Conservation (phyloP, 1,140 invertebrate genomes). For the Solenopsis invicta region DNA sequence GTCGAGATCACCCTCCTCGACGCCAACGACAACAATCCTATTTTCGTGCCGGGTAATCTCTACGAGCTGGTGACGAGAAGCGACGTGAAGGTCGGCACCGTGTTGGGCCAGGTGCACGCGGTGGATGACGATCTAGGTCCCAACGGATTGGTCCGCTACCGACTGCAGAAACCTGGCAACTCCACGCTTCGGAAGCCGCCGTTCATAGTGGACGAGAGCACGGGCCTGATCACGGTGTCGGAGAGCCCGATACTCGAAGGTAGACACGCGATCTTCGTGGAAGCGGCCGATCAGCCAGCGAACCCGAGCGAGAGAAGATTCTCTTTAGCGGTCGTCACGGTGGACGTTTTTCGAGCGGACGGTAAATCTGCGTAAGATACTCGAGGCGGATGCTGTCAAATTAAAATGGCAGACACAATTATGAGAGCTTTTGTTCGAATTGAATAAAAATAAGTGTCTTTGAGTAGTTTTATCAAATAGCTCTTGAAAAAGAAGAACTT, state of each 20-base stretch:
- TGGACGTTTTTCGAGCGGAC: slow-evolving; percentile 89
- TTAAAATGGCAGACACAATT: not conserved
- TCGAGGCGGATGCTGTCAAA: not conserved
- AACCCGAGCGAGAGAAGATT: slow-evolving; percentile 94
- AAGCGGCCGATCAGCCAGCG: slow-evolving; percentile 93
- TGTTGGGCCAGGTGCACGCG: slow-evolving; percentile 92
- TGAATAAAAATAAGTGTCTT: not conserved
- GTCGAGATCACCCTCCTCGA: slow-evolving; percentile 94
- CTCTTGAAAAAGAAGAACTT: not conserved
- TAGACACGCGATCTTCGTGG: slow-evolving; percentile 92
- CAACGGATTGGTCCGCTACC: slow-evolving; percentile 93
- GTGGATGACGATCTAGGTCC: slow-evolving; percentile 93
- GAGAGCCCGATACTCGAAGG: slow-evolving; percentile 90
- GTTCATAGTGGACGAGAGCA: slow-evolving; percentile 91
- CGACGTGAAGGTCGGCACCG: slow-evolving; percentile 89
- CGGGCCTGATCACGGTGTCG: slow-evolving; percentile 91
- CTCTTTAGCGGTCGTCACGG: slow-evolving; percentile 93
- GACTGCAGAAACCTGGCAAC: slow-evolving; percentile 91
- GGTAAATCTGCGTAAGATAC: slow-evolving; percentile 77
- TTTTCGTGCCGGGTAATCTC: slow-evolving; percentile 93
- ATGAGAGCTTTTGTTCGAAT: not conserved
- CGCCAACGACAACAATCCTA: slow-evolving; percentile 95
- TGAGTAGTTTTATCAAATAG: not conserved
- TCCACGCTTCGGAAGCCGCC: slow-evolving; percentile 89
- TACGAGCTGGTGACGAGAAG: slow-evolving; percentile 92